These are phyloP conservation scores for Zaprionus tsacasi DNA, from an alignment of 1,140 invertebrate genomes.

Conservation along the genomic window DNA sequence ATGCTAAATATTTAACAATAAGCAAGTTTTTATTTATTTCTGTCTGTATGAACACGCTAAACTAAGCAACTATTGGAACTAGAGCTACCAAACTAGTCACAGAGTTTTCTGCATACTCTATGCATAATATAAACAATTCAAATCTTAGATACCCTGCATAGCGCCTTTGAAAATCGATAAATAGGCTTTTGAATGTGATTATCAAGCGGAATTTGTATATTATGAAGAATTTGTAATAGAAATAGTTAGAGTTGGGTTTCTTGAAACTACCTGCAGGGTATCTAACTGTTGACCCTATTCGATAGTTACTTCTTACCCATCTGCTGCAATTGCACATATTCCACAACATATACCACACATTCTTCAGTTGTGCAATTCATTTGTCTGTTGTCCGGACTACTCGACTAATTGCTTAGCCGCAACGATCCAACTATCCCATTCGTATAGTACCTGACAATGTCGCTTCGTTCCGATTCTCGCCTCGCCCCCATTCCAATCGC, in stretches of 20 bases:
- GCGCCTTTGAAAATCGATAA: too few species aligned
- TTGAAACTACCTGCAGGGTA: not conserved
- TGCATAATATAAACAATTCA: too few species aligned
- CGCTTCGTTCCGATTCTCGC: not conserved
- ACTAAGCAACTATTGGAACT: too few species aligned
- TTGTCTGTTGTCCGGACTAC: constrained; percentile 8
- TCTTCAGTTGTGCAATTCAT: constrained; percentile 6
- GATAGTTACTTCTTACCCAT: not conserved
- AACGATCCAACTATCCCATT: constrained; percentile 17
- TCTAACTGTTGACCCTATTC: not conserved
- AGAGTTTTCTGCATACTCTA: too few species aligned
- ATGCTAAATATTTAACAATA: not conserved
- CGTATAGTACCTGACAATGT: not conserved
- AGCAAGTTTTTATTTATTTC: too few species aligned
- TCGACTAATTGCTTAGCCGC: constrained; percentile 38
- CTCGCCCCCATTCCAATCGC: not conserved
- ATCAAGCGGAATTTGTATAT: too few species aligned
- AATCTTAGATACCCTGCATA: too few species aligned
- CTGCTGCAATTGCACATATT: not conserved
- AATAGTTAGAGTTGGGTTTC: too few species aligned
- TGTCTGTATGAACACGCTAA: too few species aligned
- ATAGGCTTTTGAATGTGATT: too few species aligned
- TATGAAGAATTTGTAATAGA: too few species aligned
- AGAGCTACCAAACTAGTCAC: too few species aligned
- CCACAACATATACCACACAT: not conserved